phyloP scores from a whole-genome alignment of 2,113 vertebrate genomes.

The Azemiops feae region DNA sequence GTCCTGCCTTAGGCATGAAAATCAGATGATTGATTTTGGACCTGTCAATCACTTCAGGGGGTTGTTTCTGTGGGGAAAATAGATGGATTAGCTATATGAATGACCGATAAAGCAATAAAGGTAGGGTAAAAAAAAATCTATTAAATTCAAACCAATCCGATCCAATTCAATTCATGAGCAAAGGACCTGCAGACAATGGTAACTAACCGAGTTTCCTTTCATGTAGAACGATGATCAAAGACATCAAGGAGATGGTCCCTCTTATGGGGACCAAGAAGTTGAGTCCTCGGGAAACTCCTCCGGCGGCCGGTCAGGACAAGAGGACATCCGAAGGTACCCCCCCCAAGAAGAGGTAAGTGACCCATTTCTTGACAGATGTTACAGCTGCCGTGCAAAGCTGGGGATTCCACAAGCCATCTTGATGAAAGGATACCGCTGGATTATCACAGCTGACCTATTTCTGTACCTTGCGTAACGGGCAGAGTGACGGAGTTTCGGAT shows the following conservation, averaged over 20 bases:
- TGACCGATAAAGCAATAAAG: neutral
- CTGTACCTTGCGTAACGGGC: neutral
- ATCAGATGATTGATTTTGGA: neutral
- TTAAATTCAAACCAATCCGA: neutral
- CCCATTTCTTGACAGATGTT: neutral
- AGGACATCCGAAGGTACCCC: constrained; percentile 33
- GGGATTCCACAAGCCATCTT: neutral
- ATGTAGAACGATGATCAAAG: constrained; percentile 64
- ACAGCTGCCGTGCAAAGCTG: neutral
- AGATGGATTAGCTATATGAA: neutral
- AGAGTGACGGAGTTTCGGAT: neutral
- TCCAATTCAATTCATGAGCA: neutral
- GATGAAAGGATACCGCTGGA: neutral
- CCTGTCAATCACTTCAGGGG: neutral
- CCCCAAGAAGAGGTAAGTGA: constrained; percentile 59
- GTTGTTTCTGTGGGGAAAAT: neutral
- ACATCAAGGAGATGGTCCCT: constrained; percentile 57
- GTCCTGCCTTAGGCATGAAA: neutral
- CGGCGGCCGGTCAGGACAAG: constrained; percentile 59
- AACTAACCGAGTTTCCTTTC: neutral
- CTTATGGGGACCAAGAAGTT: constrained; percentile 67
- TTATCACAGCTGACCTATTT: neutral
- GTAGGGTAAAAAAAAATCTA: neutral
- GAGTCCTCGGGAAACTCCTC: constrained; percentile 44
- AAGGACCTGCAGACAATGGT: neutral